phyloP scores from a whole-genome alignment of 2,797 vertebrate genomes.

The Tenualosa ilisha region DNA sequence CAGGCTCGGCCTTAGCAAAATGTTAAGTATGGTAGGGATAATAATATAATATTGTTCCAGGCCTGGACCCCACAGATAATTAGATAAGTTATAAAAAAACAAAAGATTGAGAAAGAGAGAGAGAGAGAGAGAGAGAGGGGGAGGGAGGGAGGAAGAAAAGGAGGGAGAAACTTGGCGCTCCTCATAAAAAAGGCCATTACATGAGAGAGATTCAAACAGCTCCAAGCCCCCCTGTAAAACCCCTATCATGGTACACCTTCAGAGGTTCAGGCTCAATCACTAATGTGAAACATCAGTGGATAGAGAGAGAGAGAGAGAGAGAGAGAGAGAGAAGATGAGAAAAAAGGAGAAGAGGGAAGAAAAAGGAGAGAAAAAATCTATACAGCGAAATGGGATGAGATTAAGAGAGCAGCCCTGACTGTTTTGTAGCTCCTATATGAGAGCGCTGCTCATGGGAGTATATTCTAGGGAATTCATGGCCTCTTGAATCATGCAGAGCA shows the following conservation, averaged over 20 bases:
- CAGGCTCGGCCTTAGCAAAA: constrained; percentile 34
- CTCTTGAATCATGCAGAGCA: constrained; percentile 9
- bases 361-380: constrained; percentile 30
- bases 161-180: constrained; percentile 24
- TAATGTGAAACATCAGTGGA: neutral
- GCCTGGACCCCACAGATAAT: constrained; percentile 33
- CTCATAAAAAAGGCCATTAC: constrained; percentile 48
- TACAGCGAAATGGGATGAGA: constrained; percentile 41
- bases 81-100: constrained; percentile 41
- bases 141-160: neutral
- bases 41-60: constrained; percentile 45
- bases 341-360: neutral
- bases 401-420: constrained; percentile 28
- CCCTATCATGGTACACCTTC: constrained; percentile 34
- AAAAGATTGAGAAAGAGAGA: neutral
- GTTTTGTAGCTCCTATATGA: constrained; percentile 19
- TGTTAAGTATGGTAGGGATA: constrained; percentile 32
- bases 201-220: constrained; percentile 42
- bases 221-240: constrained; percentile 42
- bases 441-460: constrained; percentile 25
- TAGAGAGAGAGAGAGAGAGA: neutral
- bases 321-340: neutral
- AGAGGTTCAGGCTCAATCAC: neutral
- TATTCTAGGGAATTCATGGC: neutral
- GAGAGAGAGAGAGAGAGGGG: neutral